Evolutionary conservation across 2,888 invertebrate genomes (phyloP), one percentile per base, ranked within the genome.

Genomic region (Oscheius sp.): DNA sequence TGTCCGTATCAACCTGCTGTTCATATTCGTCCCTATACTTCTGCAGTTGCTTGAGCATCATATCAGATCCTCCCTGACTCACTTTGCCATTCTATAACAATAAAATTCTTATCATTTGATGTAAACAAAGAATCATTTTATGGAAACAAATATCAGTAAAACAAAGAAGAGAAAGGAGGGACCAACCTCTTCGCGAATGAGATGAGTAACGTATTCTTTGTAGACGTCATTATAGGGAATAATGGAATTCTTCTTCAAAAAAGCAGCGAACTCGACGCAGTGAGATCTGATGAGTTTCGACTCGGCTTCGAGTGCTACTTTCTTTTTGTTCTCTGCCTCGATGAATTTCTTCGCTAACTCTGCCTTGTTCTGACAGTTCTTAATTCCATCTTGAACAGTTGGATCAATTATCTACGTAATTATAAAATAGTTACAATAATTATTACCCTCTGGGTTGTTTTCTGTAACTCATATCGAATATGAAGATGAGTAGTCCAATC

Each of bases 401-500:
- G 62, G 62, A 47, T 47, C 62, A 22, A 62, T n/a, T 2, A 47
- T 22, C 62, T 62, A 22, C 3, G 47, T 47, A 24, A 17, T 51
- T 8, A 57, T 2, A 45, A 6, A 9, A 61, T 17, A 12, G 20
- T 49, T 38, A 12, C 4, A 20, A 6, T 36, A 41, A 41, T 17
- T 4, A 17, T 12, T 12, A 41, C 41, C 41, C 20, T 41, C 3
- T 41, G 5, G 2, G 20, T 28, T n/a, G 49, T 50, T 26, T 32
- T 38, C 17, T 30, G 8, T 24, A 63, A 20, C 28, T 49, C 45
- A 30, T 63, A 74, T 24, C 56, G 32, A 30, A 70, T 67, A 51
- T 74, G 74, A 32, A 74, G 67, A 54, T 74, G 74, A 6, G 50
- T 59, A 1, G 50, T 47, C 68, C 71, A 73, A 28, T 38, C 24